Conservation (phyloP, 2,888 invertebrate genomes). For the Caenorhabditis panamensis region DNA sequence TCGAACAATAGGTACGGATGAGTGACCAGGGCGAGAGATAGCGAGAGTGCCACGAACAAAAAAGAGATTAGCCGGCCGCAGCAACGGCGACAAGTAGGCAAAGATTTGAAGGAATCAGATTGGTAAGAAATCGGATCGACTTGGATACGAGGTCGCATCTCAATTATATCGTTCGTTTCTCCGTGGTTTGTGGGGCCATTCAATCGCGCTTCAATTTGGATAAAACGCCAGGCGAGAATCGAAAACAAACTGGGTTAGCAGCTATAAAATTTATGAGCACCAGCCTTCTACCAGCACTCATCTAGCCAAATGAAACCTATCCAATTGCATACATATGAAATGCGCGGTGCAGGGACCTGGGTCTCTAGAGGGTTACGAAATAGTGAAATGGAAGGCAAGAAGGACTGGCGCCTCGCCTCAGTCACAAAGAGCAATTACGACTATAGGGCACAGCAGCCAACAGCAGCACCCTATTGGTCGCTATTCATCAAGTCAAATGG, state of each 20-base stretch:
- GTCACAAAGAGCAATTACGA: constrained; percentile 48
- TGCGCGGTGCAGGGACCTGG: constrained; percentile 19
- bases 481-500: constrained; percentile 42
- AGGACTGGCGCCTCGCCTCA: neutral
- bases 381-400: constrained; percentile 18
- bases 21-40: neutral
- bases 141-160: constrained; percentile 17
- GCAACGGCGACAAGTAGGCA: constrained; percentile 4
- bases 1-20: neutral
- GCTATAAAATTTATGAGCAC: constrained; percentile 43
- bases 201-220: neutral
- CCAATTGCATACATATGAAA: constrained; percentile 40
- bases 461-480: constrained; percentile 23
- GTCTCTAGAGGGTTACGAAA: constrained; percentile 43
- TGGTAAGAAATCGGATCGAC: constrained; percentile 20
- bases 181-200: neutral
- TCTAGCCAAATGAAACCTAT: constrained; percentile 25
- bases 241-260: constrained; percentile 16
- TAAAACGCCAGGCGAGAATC: neutral
- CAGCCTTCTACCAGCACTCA: too few species aligned
- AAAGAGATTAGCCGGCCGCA: constrained; percentile 9
- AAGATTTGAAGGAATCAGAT: neutral
- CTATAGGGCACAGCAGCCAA: neutral
- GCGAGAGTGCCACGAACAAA: neutral
- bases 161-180: constrained; percentile 16